These are phyloP conservation scores for Neosilurus mollespiculum DNA, from an alignment of 2,797 vertebrate genomes.

Conservation along the genomic window DNA sequence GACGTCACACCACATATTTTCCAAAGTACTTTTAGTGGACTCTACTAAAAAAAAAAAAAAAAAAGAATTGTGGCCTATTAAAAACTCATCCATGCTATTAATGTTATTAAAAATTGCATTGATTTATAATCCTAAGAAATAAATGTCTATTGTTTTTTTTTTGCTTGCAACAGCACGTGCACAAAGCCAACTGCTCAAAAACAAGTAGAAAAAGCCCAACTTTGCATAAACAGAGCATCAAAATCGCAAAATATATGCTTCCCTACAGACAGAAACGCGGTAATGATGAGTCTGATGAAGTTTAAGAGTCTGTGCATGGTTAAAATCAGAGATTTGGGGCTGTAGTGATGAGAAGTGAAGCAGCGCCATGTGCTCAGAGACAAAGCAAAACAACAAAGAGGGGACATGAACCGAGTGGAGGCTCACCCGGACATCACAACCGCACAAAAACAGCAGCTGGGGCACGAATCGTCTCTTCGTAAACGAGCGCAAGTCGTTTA, in stretches of 20 bases:
- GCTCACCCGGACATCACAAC: no score
- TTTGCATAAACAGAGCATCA: neutral
- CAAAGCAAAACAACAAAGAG: slow-evolving; percentile 97
- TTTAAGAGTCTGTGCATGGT: neutral
- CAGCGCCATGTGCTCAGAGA: slow-evolving; percentile 94
- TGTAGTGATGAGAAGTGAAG: slow-evolving; percentile 84
- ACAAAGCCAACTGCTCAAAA: neutral
- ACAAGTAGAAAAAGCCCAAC: neutral
- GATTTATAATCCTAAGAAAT: neutral
- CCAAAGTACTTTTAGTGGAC: neutral
- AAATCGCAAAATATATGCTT: neutral
- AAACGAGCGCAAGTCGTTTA: no score
- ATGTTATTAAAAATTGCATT: neutral
- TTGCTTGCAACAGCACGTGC: neutral
- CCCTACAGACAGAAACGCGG: no score
- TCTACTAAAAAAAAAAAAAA: neutral
- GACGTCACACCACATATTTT: neutral
- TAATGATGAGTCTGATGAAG: no score
- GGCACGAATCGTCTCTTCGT: neutral
- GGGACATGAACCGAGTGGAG: slow-evolving; percentile 17
- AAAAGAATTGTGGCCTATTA: neutral
- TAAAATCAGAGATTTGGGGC: slow-evolving; percentile 55
- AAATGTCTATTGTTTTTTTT: neutral
- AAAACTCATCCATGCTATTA: neutral
- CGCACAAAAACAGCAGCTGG: neutral